phyloP scores from a whole-genome alignment of 2,797 vertebrate genomes.

The Macropus fuliginosus region DNA sequence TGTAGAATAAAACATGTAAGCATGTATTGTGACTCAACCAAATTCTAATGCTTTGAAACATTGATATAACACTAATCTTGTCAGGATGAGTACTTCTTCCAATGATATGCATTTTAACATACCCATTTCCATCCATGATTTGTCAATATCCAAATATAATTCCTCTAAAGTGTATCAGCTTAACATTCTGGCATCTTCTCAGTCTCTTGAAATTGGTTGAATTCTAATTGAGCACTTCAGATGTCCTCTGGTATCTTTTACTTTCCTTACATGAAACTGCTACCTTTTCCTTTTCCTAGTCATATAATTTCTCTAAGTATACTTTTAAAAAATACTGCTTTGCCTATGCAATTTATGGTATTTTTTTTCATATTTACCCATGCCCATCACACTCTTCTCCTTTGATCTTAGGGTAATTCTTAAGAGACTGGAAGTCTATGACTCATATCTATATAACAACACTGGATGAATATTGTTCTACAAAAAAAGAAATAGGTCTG shows the following conservation, averaged over 20 bases:
- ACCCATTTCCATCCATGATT: neutral
- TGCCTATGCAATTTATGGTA: neutral
- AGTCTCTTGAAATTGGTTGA: neutral
- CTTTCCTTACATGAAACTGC: neutral
- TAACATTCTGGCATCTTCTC: neutral
- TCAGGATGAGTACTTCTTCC: neutral
- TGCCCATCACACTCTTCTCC: neutral
- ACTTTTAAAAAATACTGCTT: neutral
- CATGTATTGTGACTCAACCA: neutral
- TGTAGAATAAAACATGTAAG: neutral
- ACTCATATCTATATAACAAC: neutral
- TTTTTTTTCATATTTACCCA: neutral
- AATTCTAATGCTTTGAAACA: neutral
- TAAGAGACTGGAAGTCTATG: neutral
- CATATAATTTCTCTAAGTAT: neutral
- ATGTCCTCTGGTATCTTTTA: neutral
- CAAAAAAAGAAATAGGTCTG: neutral
- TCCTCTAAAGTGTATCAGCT: neutral
- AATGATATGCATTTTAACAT: neutral
- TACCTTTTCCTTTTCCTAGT: neutral
- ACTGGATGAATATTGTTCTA: neutral
- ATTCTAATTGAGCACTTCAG: neutral
- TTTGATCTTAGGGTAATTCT: neutral
- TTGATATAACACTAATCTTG: neutral
- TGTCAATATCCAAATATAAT: neutral